Conservation (phyloP, 2,113 vertebrate species). For the Australoheros scitulus region DNA sequence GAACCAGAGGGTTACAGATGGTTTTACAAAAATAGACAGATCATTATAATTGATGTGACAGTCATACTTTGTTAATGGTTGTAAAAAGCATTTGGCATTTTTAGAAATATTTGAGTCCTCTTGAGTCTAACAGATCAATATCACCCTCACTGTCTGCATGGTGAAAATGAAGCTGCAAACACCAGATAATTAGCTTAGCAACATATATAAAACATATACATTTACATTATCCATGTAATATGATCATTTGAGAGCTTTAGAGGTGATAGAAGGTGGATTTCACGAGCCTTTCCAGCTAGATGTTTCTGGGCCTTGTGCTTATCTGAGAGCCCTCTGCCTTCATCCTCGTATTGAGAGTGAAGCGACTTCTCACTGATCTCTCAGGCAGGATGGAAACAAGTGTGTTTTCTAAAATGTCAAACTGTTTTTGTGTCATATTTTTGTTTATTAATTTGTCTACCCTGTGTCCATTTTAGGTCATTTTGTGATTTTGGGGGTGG, state of each 20-base stretch:
- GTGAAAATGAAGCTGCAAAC: not conserved
- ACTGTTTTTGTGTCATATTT: not conserved
- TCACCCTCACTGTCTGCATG: not conserved
- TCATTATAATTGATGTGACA: not conserved
- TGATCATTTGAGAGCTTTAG: not conserved
- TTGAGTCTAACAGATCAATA: not conserved
- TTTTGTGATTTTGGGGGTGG: not conserved
- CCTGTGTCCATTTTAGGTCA: not conserved
- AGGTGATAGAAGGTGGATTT: not conserved
- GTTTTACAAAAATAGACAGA: not conserved
- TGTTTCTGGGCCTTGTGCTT: not conserved
- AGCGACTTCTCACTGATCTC: not conserved
- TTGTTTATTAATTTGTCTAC: slow-evolving; percentile 1
- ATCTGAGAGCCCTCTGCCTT: not conserved
- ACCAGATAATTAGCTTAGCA: not conserved
- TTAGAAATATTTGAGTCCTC: not conserved
- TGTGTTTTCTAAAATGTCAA: not conserved
- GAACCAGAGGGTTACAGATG: not conserved
- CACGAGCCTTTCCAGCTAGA: not conserved
- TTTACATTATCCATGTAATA: not conserved
- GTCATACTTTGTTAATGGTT: not conserved
- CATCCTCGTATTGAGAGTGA: not conserved
- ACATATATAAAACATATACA: not conserved
- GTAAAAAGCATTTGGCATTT: not conserved
- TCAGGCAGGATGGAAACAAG: not conserved